Evolutionary conservation across 2,888 invertebrate species (phyloP).

Genomic region (Cantharis rufa): DNA sequence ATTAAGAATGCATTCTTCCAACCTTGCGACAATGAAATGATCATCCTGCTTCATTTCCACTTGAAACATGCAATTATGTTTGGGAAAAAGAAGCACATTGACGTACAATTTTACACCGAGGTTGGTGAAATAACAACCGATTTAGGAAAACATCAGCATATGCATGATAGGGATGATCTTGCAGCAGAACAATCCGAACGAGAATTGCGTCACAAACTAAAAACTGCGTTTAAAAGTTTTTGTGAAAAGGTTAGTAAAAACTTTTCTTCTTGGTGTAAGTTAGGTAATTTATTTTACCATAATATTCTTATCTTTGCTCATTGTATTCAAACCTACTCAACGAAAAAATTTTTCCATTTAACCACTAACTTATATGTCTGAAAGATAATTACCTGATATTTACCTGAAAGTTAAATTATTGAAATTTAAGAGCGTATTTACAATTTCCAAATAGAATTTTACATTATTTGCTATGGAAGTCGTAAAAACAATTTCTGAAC

Average conservation of each 20-base stretch:
- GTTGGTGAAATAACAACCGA: constrained; percentile 99
- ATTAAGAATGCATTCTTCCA: constrained; percentile 99
- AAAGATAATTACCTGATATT: too few species aligned
- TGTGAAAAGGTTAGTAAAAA: constrained; percentile 79
- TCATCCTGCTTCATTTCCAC: constrained; percentile 97
- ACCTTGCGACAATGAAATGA: constrained; percentile 98
- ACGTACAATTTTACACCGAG: constrained; percentile 99
- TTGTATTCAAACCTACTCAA: too few species aligned
- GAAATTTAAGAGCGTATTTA: too few species aligned
- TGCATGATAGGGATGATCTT: constrained; percentile 99
- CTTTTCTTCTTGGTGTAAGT: too few species aligned
- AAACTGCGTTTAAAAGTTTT: constrained; percentile 97
- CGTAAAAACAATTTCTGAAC: too few species aligned
- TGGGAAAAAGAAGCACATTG: constrained; percentile 95
- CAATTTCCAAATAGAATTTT: too few species aligned
- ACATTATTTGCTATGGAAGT: too few species aligned
- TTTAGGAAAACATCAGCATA: constrained; percentile 98
- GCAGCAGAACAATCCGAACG: constrained; percentile 98
- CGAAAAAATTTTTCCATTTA: too few species aligned
- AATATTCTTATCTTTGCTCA: too few species aligned
- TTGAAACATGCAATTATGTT: constrained; percentile 99
- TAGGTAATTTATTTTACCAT: too few species aligned
- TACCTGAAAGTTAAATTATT: too few species aligned
- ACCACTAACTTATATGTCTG: too few species aligned
- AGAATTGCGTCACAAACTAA: constrained; percentile 93